Evolutionary conservation across 2,888 invertebrate genomes (phyloP), one percentile per base, ranked within the genome.

Genomic region (Chymomyza amoena): DNA sequence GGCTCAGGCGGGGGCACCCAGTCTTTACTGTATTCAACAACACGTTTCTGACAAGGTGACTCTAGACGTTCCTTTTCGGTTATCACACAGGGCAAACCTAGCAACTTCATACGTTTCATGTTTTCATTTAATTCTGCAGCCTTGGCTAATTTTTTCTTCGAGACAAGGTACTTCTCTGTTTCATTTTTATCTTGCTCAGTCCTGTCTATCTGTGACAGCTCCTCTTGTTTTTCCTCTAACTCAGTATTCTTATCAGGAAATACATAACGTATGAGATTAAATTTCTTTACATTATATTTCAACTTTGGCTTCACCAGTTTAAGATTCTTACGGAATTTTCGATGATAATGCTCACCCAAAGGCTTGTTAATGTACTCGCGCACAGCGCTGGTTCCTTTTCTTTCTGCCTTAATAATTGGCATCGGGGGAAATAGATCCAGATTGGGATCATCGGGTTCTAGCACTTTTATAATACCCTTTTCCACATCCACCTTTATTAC

Each of bases 251-350:
- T 15, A 10, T 86, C 84, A 32, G 88, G 88, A 9, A 88, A 84
- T 0, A 84, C 88, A 28, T 81, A 91, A 0, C 88, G 86, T 10
- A 91, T 91, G n/a, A 91, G 75, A 70, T 91, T 91, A 16, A 91
- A 91, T 67, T 91, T 92, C 39, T 84, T 90, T 0, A 91, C 89
- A 10, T 85, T 80, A 10, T 89, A 87, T 9, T 76, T 76, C 3
- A 89, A 66, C 16, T 80, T 87, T 0, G 91, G 91, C 39, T 90
- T 89, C 15, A 85, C 86, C 1, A 91, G 72, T 65, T 88, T 88
- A 0, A 91, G 63, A 4, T 88, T 88, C 75, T 88, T 90, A 20
- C 86, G 84, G 2, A 83, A 69, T 9, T 76, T 70, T 0, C 89
- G 85, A 20, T 90, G 84, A 69, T 91, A 91, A 51, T 91, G 90